phyloP scores from a whole-genome alignment of 2,888 invertebrate genomes.

The Alcis repandata region DNA sequence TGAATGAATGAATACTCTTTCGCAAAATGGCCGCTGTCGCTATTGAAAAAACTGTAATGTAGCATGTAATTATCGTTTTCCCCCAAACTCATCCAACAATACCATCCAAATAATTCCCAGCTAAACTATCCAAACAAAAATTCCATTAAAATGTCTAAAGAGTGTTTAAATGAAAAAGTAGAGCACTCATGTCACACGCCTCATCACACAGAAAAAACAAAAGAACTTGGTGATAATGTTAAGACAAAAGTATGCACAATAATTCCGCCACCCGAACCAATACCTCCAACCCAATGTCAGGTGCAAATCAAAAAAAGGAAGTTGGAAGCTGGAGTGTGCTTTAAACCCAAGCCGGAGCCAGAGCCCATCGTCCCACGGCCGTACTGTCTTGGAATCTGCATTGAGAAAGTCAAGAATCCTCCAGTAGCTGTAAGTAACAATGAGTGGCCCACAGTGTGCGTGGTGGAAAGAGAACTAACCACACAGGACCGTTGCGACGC shows the following conservation, averaged over 20 bases:
- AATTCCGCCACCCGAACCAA: slow-evolving; percentile 56
- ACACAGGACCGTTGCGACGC: slow-evolving; percentile 61
- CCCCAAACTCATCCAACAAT: neutral
- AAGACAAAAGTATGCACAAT: slow-evolving; percentile 65
- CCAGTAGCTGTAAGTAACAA: slow-evolving; percentile 42
- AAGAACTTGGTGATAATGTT: slow-evolving; percentile 47
- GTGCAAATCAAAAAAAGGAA: slow-evolving; percentile 58
- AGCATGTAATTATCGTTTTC: too few relatives aligned
- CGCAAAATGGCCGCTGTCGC: slow-evolving; percentile 3
- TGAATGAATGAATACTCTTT: too few relatives aligned
- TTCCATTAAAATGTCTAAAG: neutral
- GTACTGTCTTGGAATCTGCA: slow-evolving; percentile 62
- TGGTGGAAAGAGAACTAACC: slow-evolving; percentile 56
- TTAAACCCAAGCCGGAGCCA: slow-evolving; percentile 61
- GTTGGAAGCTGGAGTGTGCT: slow-evolving; percentile 62
- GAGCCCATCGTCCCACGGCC: slow-evolving; percentile 54
- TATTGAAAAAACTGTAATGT: too few relatives aligned
- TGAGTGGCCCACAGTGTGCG: slow-evolving; percentile 54
- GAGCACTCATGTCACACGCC: neutral
- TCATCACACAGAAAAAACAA: slow-evolving; percentile 10
- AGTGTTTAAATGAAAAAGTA: neutral
- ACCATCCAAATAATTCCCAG: neutral
- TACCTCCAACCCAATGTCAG: slow-evolving; percentile 59
- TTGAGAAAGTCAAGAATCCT: slow-evolving; percentile 71
- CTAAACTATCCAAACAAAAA: too few relatives aligned